phyloP scores from a whole-genome alignment of 2,113 vertebrate species.

The Alectura lathami region DNA sequence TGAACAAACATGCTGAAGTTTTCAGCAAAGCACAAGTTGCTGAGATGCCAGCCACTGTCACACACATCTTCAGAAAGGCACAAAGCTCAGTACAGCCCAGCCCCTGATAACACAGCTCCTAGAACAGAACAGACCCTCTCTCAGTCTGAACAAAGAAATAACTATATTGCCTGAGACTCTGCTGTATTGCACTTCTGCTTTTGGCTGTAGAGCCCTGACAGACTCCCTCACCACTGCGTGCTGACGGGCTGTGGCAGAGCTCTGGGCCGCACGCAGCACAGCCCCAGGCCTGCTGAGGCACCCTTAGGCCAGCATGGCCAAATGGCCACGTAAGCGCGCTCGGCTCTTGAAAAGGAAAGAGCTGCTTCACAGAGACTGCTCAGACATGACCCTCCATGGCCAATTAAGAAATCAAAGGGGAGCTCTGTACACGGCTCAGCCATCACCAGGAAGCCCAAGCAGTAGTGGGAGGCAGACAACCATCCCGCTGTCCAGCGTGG shows the following conservation, averaged over 20 bases:
- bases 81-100: not conserved
- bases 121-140: not conserved
- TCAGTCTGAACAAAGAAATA: not conserved
- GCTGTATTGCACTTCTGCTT: not conserved
- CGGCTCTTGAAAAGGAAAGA: not conserved
- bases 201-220: not conserved
- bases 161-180: not conserved
- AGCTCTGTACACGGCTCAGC: not conserved
- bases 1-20: not conserved
- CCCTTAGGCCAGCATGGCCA: not conserved
- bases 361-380: not conserved
- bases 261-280: not conserved
- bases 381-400: not conserved
- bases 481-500: not conserved
- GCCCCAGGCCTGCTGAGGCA: not conserved
- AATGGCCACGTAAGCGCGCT: not conserved
- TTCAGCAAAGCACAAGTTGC: not conserved
- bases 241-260: rapidly evolving
- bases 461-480: not conserved
- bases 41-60: not conserved
- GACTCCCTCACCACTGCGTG: not conserved
- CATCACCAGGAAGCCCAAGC: not conserved
- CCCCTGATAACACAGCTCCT: not conserved
- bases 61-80: not conserved
- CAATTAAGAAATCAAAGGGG: slow-evolving; percentile 7